phyloP scores from a whole-genome alignment of 2,888 invertebrate genomes.

The Apomyelois bistriatella region DNA sequence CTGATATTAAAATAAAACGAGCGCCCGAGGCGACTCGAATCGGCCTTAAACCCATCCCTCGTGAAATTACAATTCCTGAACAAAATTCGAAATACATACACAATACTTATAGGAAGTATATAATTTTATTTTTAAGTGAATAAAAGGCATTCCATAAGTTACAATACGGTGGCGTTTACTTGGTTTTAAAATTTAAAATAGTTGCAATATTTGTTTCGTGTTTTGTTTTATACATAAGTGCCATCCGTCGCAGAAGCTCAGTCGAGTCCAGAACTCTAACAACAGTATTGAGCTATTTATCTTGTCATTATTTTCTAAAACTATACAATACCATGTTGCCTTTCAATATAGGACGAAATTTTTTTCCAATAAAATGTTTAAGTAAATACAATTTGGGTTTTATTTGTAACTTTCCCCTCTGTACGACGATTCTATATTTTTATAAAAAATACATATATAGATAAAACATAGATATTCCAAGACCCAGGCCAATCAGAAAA shows the following conservation, averaged over 20 bases:
- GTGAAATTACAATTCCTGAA: conserved; percentile 37
- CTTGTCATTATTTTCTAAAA: conserved; percentile 64
- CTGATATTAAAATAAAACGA: conserved; percentile 34
- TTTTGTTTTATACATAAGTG: conserved; percentile 57
- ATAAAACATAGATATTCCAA: no score
- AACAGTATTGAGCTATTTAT: conserved; percentile 42
- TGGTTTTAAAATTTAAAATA: conserved; percentile 47
- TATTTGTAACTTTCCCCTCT: conserved; percentile 31
- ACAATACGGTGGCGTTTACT: conserved; percentile 67
- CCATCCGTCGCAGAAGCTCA: conserved; percentile 51
- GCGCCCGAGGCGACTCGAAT: conserved; percentile 17
- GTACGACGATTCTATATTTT: no score
- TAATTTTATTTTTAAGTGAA: conserved; percentile 68
- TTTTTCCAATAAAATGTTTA: conserved; percentile 79
- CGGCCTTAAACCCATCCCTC: conserved; percentile 22
- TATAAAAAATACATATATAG: no score
- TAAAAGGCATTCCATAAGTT: conserved; percentile 75
- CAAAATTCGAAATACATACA: conserved; percentile 55
- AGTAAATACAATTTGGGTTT: conserved; percentile 61
- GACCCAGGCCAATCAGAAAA: no score
- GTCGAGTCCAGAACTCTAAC: conserved; percentile 15
- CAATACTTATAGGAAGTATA: conserved; percentile 64
- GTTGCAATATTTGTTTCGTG: conserved; percentile 48
- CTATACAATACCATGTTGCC: conserved; percentile 79
- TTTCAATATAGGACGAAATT: conserved; percentile 75